Evolutionary conservation across 2,888 invertebrate species (phyloP), one percentile per base, ranked within the genome.

Genomic region (Cheilosia vulpina): DNA sequence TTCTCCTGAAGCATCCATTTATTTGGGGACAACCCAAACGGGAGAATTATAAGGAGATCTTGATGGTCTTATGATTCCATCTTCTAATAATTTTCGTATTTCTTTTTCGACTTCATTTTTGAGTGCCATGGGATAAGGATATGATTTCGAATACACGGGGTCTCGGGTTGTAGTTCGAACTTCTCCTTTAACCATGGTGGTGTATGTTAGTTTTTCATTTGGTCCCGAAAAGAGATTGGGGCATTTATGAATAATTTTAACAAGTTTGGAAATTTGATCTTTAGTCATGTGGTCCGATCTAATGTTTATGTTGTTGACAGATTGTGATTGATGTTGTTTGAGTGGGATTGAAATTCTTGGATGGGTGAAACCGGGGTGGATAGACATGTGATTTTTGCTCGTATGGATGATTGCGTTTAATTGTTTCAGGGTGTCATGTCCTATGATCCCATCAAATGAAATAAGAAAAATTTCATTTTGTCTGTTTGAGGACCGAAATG

Each of bases 141-240:
- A 76, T 9, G 34, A 52, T 65, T 62, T 82, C 31, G 58, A 87
- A n/a, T n/a, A n/a, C n/a, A n/a, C 62, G 9, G 76, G 68, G 13
- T 55, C 19, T 34, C 75, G 41, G 3, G 66, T 38, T 11, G 34
- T 53, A 17, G 82, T 87, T 43, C 69, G 31, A 7, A 87, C 84
- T 76, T 62, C 57, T 13, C 72, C 87, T 53, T 55, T 68, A 24
- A 84, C 82, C 15, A 38, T 45, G 38, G 83, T n/a, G n/a, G n/a
- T n/a, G n/a, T n/a, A n/a, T n/a, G n/a, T 82, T 60, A 2, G 77
- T n/a, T n/a, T n/a, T n/a, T n/a, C n/a, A n/a, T n/a, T n/a, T n/a
- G 69, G 77, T 9, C 63, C 62, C 2, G 53, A 53, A 52, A 77
- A 77, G 2, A 69, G 34, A 6, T 17, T 53, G n/a, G 69, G n/a